phyloP scores from a whole-genome alignment of 2,888 invertebrate genomes.

The Gibbula magus region DNA sequence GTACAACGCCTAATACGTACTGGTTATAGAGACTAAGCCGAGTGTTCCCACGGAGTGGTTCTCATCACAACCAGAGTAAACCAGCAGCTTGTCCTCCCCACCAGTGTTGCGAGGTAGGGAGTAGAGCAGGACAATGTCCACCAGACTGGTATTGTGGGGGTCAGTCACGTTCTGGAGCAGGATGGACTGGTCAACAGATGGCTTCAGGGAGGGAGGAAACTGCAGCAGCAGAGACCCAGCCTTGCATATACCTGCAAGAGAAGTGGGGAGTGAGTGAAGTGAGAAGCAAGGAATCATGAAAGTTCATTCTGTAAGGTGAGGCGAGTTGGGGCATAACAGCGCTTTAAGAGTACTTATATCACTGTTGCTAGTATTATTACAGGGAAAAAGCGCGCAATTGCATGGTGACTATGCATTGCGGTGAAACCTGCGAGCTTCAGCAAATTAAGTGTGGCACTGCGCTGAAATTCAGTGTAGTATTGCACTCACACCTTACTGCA shows the following conservation, averaged over 20 bases:
- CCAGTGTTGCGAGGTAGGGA: slow-evolving; percentile 37
- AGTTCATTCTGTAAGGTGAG: too few species aligned
- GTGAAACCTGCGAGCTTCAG: too few species aligned
- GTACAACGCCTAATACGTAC: neutral
- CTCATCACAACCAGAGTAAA: slow-evolving; percentile 31
- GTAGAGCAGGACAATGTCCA: slow-evolving; percentile 49
- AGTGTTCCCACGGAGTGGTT: neutral
- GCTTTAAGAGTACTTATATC: too few species aligned
- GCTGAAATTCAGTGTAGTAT: too few species aligned
- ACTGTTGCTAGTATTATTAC: too few species aligned
- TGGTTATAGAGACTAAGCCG: neutral
- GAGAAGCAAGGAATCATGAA: too few species aligned
- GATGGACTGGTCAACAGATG: neutral
- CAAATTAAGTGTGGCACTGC: too few species aligned
- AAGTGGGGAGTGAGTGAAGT: too few species aligned
- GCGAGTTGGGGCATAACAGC: too few species aligned
- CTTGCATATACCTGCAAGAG: slow-evolving; percentile 50
- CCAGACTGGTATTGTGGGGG: slow-evolving; percentile 31
- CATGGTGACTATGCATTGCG: too few species aligned
- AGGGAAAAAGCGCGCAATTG: too few species aligned
- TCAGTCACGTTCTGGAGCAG: slow-evolving; percentile 4
- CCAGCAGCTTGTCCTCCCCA: slow-evolving; percentile 38
- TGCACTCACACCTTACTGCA: too few species aligned
- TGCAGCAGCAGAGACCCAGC: slow-evolving; percentile 49
- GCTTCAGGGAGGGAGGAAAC: slow-evolving; percentile 25